These are phyloP conservation scores for Ciconia nigra DNA, from an alignment of 2,797 vertebrate genomes.

Conservation along the genomic window DNA sequence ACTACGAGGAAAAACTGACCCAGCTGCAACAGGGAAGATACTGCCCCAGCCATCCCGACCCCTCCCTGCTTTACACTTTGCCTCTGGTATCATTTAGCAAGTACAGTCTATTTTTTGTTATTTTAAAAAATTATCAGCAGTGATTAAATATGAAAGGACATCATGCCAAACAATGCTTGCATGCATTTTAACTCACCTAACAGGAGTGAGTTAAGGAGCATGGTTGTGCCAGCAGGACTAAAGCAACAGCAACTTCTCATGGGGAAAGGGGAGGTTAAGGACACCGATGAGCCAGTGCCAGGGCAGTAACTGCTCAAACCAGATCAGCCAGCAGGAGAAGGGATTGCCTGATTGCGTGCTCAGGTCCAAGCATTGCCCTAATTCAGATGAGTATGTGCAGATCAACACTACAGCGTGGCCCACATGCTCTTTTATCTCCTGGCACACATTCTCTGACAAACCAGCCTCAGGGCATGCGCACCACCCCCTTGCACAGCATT, in stretches of 20 bases:
- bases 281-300: neutral
- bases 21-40: neutral
- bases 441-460: neutral
- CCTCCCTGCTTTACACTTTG: neutral
- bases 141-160: neutral
- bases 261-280: neutral
- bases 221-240: fast-evolving
- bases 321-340: neutral
- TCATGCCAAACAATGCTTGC: neutral
- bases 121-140: neutral
- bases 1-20: neutral
- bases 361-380: neutral
- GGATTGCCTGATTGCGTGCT: fast-evolving
- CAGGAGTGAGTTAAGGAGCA: neutral
- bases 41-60: neutral
- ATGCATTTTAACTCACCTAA: neutral
- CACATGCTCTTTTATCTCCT: neutral
- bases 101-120: fast-evolving
- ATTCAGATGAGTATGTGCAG: neutral
- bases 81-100: too few relatives aligned
- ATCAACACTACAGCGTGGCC: neutral
- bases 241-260: neutral
- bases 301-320: neutral
- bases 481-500: neutral
- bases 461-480: neutral